Conservation (phyloP, 2,113 vertebrate genomes). For the Anseranas semipalmata region DNA sequence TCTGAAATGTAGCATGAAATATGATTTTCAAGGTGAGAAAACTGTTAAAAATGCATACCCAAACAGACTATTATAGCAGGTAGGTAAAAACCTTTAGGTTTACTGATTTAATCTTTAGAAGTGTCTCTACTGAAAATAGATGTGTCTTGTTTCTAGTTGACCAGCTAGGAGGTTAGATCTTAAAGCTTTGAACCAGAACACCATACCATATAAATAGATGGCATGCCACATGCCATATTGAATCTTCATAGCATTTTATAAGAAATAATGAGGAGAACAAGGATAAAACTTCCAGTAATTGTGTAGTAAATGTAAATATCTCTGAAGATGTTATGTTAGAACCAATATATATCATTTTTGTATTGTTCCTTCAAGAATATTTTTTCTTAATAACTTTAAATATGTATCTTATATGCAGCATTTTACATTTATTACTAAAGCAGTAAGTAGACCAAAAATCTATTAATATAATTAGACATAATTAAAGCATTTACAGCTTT, state of each 20-base stretch:
- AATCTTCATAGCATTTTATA: neutral
- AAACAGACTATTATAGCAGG: neutral
- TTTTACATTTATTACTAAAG: neutral
- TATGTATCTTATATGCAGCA: neutral
- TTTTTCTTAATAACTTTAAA: neutral
- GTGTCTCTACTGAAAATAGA: neutral
- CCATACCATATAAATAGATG: neutral
- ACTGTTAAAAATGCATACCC: neutral
- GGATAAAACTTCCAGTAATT: neutral
- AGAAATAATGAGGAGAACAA: neutral
- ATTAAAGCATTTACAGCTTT: neutral
- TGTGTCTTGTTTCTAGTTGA: neutral
- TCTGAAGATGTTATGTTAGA: neutral
- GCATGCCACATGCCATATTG: neutral
- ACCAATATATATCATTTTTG: neutral
- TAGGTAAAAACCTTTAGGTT: neutral
- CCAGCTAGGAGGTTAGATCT: neutral
- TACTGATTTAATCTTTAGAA: neutral
- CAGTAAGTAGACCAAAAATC: neutral
- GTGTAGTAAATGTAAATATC: neutral
- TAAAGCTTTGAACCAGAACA: neutral
- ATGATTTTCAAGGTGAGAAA: neutral
- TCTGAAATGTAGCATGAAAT: constrained; percentile 17
- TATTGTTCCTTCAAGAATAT: neutral
- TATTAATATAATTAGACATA: neutral